Base-by-base conservation (phyloP, 2,888 invertebrate genomes). In the Drosophila antonietae region DNA sequence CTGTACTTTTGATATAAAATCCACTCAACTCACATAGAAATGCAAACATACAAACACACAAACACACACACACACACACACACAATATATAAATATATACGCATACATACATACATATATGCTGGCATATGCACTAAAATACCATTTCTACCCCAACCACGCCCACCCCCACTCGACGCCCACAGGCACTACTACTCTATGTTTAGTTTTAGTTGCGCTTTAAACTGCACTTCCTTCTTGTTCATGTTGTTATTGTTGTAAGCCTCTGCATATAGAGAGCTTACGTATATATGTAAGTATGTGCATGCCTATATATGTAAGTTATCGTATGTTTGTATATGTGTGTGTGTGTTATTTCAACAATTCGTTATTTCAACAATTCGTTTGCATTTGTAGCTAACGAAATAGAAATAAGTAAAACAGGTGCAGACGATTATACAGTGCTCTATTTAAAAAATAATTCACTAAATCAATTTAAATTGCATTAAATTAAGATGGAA, bases 201-300 rank as follows among this genome's bases (percentile, higher is more conserved):
- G 81, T 88, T 84, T 84, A 84, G 84, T 88, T 84, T 84, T 88
- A 84, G 84, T 81, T 85, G 83, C 83, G 85, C 88, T 84, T 84
- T 84, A 84, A 84, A 84, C 84, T 85, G 85, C 83, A 85, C 72
- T 82, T 71, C 70, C 58, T 78, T 68, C 68, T 79, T 56, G 47
- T 66, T 78, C 65, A 66, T 62, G 43, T 60, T 68, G 55, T 67
- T 77, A 74, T 73, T 71, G 72, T 52, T 85, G 83, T 83, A 88
- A 81, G 70, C 70, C 57, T 64, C 63, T 79, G 79, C 70, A 79
- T 58, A 84, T 79, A 79, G 62, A 77, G 64, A 71, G 73, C 58
- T 78, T 62, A 35, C 57, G 20, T 46, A 35, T 31, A n/a, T 69
- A 56, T 2, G 55, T 56, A 28, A 49, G 53, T 41, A 43, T 66